Conservation (phyloP, 37 sponge, comb jelly and placozoan species). For the Haliclona indistincta region DNA sequence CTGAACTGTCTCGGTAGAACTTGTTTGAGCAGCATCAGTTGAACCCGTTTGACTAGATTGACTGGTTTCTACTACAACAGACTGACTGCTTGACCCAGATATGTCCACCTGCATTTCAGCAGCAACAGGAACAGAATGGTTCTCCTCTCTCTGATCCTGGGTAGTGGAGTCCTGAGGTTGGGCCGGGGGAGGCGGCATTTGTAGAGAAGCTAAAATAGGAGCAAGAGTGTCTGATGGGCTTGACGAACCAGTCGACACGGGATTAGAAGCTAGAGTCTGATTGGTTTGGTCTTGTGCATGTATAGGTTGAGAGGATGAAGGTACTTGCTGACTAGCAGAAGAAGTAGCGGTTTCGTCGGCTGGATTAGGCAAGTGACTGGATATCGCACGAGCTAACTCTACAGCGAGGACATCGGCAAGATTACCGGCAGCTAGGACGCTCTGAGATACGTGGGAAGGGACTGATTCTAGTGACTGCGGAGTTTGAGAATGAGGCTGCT, state of each 20-base stretch:
- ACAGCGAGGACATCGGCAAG: not conserved
- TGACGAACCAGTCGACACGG: slow-evolving; percentile 36
- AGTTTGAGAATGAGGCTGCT: not conserved
- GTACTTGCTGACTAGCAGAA: not conserved
- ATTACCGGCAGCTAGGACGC: slow-evolving; percentile 24
- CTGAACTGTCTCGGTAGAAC: not conserved
- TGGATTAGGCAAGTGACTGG: slow-evolving; percentile 10
- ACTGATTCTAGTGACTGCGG: slow-evolving; percentile 15
- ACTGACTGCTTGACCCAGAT: not conserved
- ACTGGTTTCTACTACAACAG: not conserved
- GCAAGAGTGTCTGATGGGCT: slow-evolving; percentile 79
- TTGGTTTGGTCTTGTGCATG: not conserved
- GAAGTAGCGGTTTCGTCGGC: not conserved
- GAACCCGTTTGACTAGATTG: not conserved
- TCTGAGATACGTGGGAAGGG: slow-evolving; percentile 35
- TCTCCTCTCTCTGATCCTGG: not conserved
- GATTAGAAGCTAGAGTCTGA: not conserved
- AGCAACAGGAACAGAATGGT: not conserved
- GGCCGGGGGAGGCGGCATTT: slow-evolving; percentile 37
- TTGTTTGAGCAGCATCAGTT: not conserved
- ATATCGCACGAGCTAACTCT: slow-evolving; percentile 35
- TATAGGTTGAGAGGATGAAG: not conserved
- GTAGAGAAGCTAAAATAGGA: slow-evolving; percentile 77
- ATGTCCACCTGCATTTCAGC: not conserved
- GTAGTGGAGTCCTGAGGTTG: not conserved